A percentile compares a stretch with the other conserved stretches of the same genome.
Conservation (phyloP, 2,888 invertebrate genomes). For the Cerastis leucographa region DNA sequence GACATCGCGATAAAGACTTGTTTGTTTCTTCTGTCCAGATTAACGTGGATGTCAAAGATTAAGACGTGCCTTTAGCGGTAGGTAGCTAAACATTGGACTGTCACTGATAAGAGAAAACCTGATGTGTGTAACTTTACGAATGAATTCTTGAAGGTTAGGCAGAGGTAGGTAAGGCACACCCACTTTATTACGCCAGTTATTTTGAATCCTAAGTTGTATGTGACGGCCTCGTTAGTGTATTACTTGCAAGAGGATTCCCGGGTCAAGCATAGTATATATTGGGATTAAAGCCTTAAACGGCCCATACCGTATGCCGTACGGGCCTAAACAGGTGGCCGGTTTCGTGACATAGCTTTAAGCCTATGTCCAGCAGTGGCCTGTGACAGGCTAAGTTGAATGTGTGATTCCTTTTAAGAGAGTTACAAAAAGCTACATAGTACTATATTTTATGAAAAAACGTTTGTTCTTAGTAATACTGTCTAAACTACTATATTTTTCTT, state of each 20-base stretch:
- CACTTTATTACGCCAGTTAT: too few relatives aligned
- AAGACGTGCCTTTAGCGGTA: constrained; percentile 4
- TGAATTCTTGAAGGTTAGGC: too few relatives aligned
- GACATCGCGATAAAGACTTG: constrained; percentile 36
- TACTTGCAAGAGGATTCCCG: too few relatives aligned
- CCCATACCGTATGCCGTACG: too few relatives aligned
- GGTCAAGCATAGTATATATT: too few relatives aligned
- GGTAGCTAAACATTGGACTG: neutral
- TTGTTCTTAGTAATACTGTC: constrained; percentile 49
- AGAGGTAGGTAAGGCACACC: too few relatives aligned
- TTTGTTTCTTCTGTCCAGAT: constrained; percentile 21
- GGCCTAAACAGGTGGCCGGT: too few relatives aligned
- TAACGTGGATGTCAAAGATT: constrained; percentile 38
- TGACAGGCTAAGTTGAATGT: neutral
- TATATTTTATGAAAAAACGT: constrained; percentile 13
- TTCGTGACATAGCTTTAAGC: too few relatives aligned
- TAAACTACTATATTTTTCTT: neutral
- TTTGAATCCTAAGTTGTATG: too few relatives aligned
- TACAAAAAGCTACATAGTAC: constrained; percentile 4
- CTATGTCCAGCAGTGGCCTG: too few relatives aligned
- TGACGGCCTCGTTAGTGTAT: too few relatives aligned
- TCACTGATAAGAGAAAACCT: constrained; percentile 2
- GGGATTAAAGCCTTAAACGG: too few relatives aligned
- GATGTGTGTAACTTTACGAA: neutral
- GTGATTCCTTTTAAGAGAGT: neutral